A percentile compares a stretch with the other conserved stretches of the same genome.
Evolutionary conservation across 92 coral and sea anemone genomes (phyloP).

Genomic region (Paramuricea clavata): DNA sequence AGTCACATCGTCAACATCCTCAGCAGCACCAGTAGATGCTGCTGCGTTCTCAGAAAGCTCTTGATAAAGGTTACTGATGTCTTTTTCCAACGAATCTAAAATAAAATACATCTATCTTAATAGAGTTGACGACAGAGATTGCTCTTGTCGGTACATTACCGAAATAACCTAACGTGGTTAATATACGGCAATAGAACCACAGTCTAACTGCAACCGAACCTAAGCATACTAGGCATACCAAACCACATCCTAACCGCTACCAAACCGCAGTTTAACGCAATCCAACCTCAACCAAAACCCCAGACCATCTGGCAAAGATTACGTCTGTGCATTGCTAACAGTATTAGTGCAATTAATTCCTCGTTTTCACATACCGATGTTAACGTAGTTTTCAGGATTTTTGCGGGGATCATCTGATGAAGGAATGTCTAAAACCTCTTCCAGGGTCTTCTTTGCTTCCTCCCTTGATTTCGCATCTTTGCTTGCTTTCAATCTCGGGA

Average conservation of each 20-base stretch:
- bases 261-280: background rate
- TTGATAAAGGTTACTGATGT: slow-evolving; percentile 16
- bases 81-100: slow-evolving; percentile 35
- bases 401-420: slow-evolving; percentile 15
- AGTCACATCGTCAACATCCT: background rate
- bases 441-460: slow-evolving; percentile 14
- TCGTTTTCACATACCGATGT: slow-evolving; percentile 1
- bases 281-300: background rate
- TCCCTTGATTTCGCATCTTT: slow-evolving; percentile 17
- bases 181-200: too few species aligned
- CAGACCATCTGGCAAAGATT: too few species aligned
- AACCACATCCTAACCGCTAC: background rate
- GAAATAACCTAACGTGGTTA: too few species aligned
- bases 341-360: background rate
- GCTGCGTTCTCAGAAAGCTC: slow-evolving; percentile 36
- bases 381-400: slow-evolving; percentile 33
- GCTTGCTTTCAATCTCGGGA: background rate
- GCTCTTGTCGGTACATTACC: too few species aligned
- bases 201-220: background rate
- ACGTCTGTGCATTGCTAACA: too few species aligned
- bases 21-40: background rate
- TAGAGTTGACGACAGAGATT: too few species aligned
- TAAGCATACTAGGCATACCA: too few species aligned
- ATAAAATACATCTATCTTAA: background rate
- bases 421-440: background rate